Percentiles rank a stretch among this genome's conserved stretches.
Evolutionary conservation across 2,113 vertebrate species (phyloP).

Genomic region (Lampris incognitus): DNA sequence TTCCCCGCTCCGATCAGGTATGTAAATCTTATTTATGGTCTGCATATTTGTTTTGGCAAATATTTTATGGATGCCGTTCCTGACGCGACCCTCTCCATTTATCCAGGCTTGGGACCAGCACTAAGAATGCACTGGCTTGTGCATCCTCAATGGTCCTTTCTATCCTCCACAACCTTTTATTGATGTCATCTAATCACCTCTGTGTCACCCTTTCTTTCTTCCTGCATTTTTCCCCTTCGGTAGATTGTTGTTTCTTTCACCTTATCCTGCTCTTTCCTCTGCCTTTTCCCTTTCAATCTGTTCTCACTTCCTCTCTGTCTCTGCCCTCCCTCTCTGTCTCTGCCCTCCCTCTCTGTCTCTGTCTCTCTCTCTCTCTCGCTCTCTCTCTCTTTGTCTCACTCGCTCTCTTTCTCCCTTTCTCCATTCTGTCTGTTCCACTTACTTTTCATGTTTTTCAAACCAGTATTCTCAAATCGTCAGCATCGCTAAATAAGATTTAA

Average conservation of each 20-base stretch:
- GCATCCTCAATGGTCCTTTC: too few relatives aligned
- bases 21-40: too few relatives aligned
- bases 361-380: not conserved
- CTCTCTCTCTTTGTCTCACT: not conserved
- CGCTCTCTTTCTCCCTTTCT: not conserved
- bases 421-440: conserved; percentile 19
- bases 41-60: too few relatives aligned
- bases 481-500: conserved; percentile 63
- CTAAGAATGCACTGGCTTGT: too few relatives aligned
- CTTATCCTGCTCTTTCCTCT: too few relatives aligned
- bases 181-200: not conserved
- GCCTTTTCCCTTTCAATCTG: too few relatives aligned
- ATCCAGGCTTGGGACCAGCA: too few relatives aligned
- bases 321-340: conserved; percentile 2
- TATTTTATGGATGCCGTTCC: too few relatives aligned
- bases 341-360: conserved; percentile 2
- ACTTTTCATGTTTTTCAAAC: conserved; percentile 28
- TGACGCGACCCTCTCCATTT: too few relatives aligned
- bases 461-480: conserved; percentile 44
- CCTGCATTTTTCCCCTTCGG: not conserved
- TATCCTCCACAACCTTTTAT: not conserved
- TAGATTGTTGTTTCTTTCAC: too few relatives aligned
- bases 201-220: not conserved
- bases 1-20: too few relatives aligned
- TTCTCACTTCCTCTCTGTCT: conserved; percentile 1